A percentile compares a stretch with the other conserved stretches of the same genome.
Conservation (phyloP, 2,113 vertebrate species). For the Gila orcuttii region DNA sequence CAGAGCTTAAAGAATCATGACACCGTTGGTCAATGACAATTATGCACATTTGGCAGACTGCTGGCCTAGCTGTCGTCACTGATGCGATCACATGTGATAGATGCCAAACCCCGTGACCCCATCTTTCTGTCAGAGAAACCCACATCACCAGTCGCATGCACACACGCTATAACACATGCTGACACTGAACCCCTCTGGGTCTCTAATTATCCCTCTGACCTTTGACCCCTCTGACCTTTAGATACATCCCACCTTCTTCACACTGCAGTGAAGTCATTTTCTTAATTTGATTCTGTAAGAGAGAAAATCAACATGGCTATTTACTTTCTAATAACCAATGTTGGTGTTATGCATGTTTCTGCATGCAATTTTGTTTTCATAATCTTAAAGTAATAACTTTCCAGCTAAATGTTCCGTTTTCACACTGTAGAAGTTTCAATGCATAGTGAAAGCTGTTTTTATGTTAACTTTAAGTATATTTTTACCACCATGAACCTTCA, state of each 20-base stretch:
- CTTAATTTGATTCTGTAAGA: conserved; percentile 38
- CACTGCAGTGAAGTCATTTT: conserved; percentile 8
- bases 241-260: background rate
- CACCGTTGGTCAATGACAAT: conserved; percentile 14
- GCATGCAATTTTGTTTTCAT: background rate
- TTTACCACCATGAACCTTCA: no score
- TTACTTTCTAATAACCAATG: background rate
- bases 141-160: conserved; percentile 1
- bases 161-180: conserved; percentile 20
- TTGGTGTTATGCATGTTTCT: background rate
- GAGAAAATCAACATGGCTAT: conserved; percentile 18
- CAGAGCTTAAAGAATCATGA: conserved; percentile 23
- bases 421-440: no score
- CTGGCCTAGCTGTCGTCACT: conserved; percentile 12
- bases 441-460: no score
- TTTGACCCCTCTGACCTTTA: conserved; percentile 43
- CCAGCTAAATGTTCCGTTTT: background rate
- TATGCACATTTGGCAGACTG: background rate
- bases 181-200: conserved; percentile 34
- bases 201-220: conserved; percentile 37
- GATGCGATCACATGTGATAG: conserved; percentile 32
- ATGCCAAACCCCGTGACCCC: conserved; percentile 20
- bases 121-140: conserved; percentile 17
- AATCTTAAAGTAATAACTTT: background rate
- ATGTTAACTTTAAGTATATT: no score